A percentile compares a stretch with the other conserved stretches of the same genome.
phyloP scores from a whole-genome alignment of 2,888 invertebrate species.

The Ischnura elegans region DNA sequence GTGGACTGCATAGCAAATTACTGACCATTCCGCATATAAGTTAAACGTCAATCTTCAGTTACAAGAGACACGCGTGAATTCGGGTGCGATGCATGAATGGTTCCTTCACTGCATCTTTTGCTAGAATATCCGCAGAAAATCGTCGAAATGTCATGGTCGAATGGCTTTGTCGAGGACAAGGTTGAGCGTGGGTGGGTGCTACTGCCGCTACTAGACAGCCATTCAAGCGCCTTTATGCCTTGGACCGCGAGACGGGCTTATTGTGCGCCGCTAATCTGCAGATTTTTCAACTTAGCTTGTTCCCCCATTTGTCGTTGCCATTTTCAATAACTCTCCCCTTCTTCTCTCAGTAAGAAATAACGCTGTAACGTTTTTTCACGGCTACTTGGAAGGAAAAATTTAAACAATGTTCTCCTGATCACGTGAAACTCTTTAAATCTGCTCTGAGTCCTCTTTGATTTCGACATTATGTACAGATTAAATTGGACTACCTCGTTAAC shows the following conservation, averaged over 20 bases:
- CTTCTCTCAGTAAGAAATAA: too few species aligned
- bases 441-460: too few species aligned
- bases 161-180: neutral
- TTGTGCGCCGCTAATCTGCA: neutral
- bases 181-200: neutral
- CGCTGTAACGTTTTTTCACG: too few species aligned
- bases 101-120: neutral
- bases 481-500: too few species aligned
- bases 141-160: neutral
- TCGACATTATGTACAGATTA: too few species aligned
- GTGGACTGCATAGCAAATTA: too few species aligned
- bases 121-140: neutral
- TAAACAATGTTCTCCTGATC: too few species aligned
- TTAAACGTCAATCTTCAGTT: too few species aligned
- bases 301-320: neutral
- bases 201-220: neutral
- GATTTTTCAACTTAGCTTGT: neutral
- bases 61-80: neutral
- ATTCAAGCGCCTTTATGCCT: neutral
- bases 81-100: neutral
- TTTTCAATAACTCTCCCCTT: neutral
- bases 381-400: too few species aligned
- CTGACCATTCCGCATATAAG: too few species aligned
- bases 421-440: too few species aligned
- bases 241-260: neutral